Percentiles rank a stretch among this genome's conserved stretches.
phyloP scores from a whole-genome alignment of 92 coral and sea anemone genomes.

The Palythoa grandis region DNA sequence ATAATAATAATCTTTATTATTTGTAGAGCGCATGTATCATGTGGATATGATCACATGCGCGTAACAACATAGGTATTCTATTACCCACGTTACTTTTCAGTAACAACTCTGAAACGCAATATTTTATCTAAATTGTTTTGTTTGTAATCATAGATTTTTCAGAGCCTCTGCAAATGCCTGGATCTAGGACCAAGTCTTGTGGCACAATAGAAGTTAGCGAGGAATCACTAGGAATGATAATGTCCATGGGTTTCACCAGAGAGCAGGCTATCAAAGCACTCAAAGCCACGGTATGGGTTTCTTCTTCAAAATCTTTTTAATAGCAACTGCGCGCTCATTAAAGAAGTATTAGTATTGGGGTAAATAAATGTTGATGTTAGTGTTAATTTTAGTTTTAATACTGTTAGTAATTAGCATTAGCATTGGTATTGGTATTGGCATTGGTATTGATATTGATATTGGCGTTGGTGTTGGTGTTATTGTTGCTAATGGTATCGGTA shows the following conservation, averaged over 20 bases:
- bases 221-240: constrained; percentile 76
- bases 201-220: constrained; percentile 64
- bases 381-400: no score
- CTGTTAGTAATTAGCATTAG: no score
- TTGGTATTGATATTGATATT: no score
- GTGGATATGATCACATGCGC: no score
- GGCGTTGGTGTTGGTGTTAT: no score
- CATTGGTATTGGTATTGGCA: no score
- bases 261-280: constrained; percentile 90
- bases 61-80: no score
- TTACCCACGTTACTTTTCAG: background rate
- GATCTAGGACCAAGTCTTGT: constrained; percentile 46
- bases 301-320: background rate
- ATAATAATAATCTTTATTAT: no score
- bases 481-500: no score
- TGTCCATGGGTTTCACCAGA: constrained; percentile 90
- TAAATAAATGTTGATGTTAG: no score
- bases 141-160: constrained; percentile 66
- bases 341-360: background rate
- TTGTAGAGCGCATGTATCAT: no score
- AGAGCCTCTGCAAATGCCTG: constrained; percentile 68
- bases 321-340: background rate
- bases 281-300: constrained; percentile 71
- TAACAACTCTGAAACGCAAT: background rate
- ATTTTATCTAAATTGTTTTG: background rate